phyloP scores from a whole-genome alignment of 2,113 vertebrate species.

The Bufo bufo region DNA sequence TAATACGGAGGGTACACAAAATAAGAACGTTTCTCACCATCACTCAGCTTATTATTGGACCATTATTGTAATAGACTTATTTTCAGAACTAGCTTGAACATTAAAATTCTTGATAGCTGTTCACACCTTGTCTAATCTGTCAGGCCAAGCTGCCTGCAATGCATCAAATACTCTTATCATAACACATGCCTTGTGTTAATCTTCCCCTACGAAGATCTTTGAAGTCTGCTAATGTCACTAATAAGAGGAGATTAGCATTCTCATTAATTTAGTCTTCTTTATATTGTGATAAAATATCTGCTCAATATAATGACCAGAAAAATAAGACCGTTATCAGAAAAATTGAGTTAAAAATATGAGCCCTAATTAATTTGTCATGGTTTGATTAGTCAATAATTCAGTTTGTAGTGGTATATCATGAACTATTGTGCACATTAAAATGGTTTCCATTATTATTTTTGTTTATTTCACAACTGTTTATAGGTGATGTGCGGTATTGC shows the following conservation, averaged over 20 bases:
- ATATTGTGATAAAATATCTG: neutral
- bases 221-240: slow-evolving; percentile 41
- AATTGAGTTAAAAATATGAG: neutral
- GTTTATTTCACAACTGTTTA: neutral
- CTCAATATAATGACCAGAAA: neutral
- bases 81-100: neutral
- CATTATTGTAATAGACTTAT: neutral
- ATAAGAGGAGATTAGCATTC: slow-evolving; percentile 43
- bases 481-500: too few species aligned
- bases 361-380: neutral
- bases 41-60: neutral
- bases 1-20: neutral
- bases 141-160: slow-evolving; percentile 21
- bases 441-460: neutral
- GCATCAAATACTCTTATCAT: slow-evolving; percentile 41
- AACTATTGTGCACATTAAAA: neutral
- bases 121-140: slow-evolving; percentile 43
- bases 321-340: neutral
- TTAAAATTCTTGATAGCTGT: slow-evolving; percentile 18
- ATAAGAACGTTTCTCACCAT: neutral
- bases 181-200: slow-evolving; percentile 45
- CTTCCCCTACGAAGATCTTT: slow-evolving; percentile 34
- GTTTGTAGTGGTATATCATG: neutral
- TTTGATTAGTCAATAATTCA: neutral
- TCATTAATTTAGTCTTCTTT: slow-evolving; percentile 7